These are phyloP conservation scores for Brachirus orientalis DNA, from an alignment of 2,113 vertebrate species.

Conservation along the genomic window DNA sequence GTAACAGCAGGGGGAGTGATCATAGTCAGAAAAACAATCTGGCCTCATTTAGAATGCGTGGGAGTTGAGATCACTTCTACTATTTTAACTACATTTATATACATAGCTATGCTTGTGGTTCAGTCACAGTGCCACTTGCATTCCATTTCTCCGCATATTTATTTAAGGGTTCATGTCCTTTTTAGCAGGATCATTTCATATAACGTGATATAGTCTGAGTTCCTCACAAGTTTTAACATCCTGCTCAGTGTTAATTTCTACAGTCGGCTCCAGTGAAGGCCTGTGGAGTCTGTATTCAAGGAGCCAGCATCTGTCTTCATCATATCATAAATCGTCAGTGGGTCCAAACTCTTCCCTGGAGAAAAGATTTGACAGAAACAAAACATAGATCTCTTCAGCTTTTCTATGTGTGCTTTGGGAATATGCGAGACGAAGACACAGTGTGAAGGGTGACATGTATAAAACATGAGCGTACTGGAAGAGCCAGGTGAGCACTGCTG, in stretches of 20 bases:
- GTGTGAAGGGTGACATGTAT: conserved; percentile 67
- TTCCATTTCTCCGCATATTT: too few relatives aligned
- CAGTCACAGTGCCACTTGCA: too few relatives aligned
- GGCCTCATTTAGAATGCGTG: too few relatives aligned
- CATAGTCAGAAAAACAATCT: too few relatives aligned
- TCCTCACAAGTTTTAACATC: conserved; percentile 5
- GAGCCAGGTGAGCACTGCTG: conserved; percentile 59
- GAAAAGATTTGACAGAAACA: conserved; percentile 65
- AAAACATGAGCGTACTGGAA: conserved; percentile 74
- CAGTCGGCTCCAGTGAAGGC: too few relatives aligned
- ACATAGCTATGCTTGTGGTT: too few relatives aligned
- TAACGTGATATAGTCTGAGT: background rate
- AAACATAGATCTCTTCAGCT: conserved; percentile 62
- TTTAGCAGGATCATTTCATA: too few relatives aligned
- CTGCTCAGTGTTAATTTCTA: background rate
- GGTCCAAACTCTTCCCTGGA: conserved; percentile 50
- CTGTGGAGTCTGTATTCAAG: conserved; percentile 27
- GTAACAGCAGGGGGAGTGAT: too few relatives aligned
- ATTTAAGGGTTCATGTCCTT: too few relatives aligned
- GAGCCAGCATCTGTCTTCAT: conserved; percentile 41
- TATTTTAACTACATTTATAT: too few relatives aligned
- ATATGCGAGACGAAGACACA: conserved; percentile 60
- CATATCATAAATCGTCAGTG: conserved; percentile 45
- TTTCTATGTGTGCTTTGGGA: conserved; percentile 52
- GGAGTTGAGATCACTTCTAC: too few relatives aligned